Evolutionary conservation across 2,888 invertebrate species (phyloP).

Genomic region (Polyommatus iphigenia): DNA sequence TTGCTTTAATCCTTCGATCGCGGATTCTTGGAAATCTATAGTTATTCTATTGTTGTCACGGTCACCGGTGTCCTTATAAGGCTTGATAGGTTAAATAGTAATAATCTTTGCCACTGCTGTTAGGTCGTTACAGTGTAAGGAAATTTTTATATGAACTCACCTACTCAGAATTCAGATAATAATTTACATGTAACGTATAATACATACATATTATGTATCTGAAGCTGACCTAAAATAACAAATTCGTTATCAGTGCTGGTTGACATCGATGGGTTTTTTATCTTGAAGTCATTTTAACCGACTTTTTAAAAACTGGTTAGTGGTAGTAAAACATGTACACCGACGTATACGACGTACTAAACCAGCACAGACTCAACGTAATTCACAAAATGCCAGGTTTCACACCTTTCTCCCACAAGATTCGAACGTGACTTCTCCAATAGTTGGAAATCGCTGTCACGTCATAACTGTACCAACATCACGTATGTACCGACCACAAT

Average conservation of each 20-base stretch:
- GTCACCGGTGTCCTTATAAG: too few relatives aligned
- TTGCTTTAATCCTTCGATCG: too few relatives aligned
- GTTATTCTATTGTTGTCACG: too few relatives aligned
- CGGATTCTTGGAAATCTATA: too few relatives aligned
- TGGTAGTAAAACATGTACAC: not conserved
- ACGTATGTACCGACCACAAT: slow-evolving; percentile 13
- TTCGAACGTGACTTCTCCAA: slow-evolving; percentile 24
- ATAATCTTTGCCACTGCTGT: not conserved
- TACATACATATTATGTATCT: not conserved
- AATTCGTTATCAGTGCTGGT: slow-evolving; percentile 25
- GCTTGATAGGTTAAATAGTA: too few relatives aligned
- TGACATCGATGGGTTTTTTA: slow-evolving; percentile 13
- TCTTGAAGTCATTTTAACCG: not conserved
- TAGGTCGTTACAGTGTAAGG: slow-evolving; percentile 9
- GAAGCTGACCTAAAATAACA: slow-evolving; percentile 5
- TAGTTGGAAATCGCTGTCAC: slow-evolving; percentile 14
- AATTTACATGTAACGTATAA: not conserved
- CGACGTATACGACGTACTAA: not conserved
- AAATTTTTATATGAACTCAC: not conserved
- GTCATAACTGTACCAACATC: slow-evolving; percentile 14
- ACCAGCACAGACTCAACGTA: not conserved
- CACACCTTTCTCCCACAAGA: slow-evolving; percentile 17
- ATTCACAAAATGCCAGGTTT: slow-evolving; percentile 1
- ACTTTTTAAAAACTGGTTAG: not conserved
- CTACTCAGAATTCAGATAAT: not conserved